Conservation (phyloP, 2,888 invertebrate genomes). For the Cecidostiba fungosa region DNA sequence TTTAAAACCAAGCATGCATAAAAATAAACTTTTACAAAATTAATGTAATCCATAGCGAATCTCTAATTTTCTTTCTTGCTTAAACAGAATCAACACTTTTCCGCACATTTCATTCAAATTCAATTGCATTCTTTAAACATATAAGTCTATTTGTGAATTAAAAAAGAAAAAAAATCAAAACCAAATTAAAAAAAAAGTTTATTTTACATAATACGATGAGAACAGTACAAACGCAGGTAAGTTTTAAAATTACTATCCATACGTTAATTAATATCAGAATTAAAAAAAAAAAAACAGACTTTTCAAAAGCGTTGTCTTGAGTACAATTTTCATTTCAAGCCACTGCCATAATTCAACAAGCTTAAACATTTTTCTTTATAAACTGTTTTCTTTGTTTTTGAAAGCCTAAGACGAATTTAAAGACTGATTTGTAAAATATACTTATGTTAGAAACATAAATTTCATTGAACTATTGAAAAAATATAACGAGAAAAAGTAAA, state of each 20-base stretch:
- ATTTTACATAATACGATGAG: slow-evolving; percentile 62
- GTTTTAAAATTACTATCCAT: slow-evolving; percentile 53
- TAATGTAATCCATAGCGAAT: neutral
- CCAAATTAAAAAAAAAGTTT: slow-evolving; percentile 61
- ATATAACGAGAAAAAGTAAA: slow-evolving; percentile 49
- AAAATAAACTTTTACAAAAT: neutral
- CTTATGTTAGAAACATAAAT: slow-evolving; percentile 60
- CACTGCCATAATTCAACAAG: slow-evolving; percentile 45
- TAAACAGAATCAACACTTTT: neutral
- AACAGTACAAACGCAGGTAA: slow-evolving; percentile 59
- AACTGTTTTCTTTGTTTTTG: slow-evolving; percentile 43
- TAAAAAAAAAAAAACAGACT: slow-evolving; percentile 53
- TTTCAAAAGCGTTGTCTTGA: slow-evolving; percentile 52
- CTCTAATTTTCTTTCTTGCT: neutral
- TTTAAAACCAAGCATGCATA: slow-evolving; percentile 44
- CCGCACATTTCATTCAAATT: slow-evolving; percentile 36
- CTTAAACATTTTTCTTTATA: slow-evolving; percentile 49
- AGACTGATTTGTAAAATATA: slow-evolving; percentile 51
- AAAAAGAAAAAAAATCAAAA: slow-evolving; percentile 53
- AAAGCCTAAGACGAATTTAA: slow-evolving; percentile 42
- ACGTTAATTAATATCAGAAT: slow-evolving; percentile 57
- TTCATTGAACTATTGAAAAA: slow-evolving; percentile 51
- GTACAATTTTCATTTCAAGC: slow-evolving; percentile 54
- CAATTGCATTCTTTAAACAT: slow-evolving; percentile 38
- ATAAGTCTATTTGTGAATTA: slow-evolving; percentile 29